Conservation (phyloP, 2,797 vertebrate species). For the Anguilla anguilla region DNA sequence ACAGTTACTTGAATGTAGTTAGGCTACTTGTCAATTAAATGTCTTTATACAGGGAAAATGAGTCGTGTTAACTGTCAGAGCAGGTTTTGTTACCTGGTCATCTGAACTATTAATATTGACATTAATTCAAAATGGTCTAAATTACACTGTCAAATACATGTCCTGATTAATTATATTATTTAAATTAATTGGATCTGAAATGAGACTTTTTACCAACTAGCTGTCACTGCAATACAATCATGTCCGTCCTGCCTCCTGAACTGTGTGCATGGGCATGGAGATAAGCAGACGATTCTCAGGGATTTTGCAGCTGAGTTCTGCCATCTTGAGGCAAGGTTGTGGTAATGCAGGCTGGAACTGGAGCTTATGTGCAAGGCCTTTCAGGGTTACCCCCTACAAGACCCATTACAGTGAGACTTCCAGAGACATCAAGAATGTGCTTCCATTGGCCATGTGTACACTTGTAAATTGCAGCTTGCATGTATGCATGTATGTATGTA, state of each 20-base stretch:
- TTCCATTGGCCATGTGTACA: background rate
- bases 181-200: slow-evolving; percentile 71
- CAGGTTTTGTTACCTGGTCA: slow-evolving; percentile 46
- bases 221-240: slow-evolving; percentile 67
- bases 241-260: slow-evolving; percentile 50
- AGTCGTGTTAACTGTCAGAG: slow-evolving; percentile 40
- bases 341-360: slow-evolving; percentile 57
- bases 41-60: slow-evolving; percentile 27
- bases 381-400: background rate
- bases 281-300: slow-evolving; percentile 11
- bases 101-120: slow-evolving; percentile 44
- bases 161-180: slow-evolving; percentile 63
- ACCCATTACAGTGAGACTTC: background rate
- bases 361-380: background rate
- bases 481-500: background rate
- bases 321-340: slow-evolving; percentile 69
- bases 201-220: slow-evolving; percentile 61
- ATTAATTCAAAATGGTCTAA: slow-evolving; percentile 59
- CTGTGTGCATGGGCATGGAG: slow-evolving; percentile 22
- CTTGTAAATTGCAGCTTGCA: background rate
- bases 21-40: slow-evolving; percentile 35
- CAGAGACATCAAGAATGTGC: background rate
- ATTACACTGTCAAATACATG: slow-evolving; percentile 60
- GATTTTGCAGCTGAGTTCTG: slow-evolving; percentile 71
- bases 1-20: slow-evolving; percentile 1